A percentile compares a stretch with the other conserved stretches of the same genome.
Conservation (phyloP, 2,888 invertebrate species). For the Hemithea aestivaria region DNA sequence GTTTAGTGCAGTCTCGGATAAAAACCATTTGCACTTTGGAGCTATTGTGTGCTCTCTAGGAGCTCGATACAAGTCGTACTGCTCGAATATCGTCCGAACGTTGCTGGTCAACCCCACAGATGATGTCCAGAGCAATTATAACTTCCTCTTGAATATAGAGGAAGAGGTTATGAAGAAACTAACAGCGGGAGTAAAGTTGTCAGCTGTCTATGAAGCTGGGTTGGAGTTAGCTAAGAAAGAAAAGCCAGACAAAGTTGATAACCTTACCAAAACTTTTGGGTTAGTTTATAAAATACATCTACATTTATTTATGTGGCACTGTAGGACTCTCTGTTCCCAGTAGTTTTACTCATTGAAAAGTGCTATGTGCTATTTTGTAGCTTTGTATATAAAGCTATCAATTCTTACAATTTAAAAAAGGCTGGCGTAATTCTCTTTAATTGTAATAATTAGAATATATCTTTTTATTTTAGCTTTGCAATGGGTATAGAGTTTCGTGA, state of each 20-base stretch:
- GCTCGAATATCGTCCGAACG: constrained; percentile 98
- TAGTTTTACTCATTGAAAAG: too few species aligned
- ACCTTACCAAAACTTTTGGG: constrained; percentile 96
- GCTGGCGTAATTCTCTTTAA: too few species aligned
- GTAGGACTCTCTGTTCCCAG: too few species aligned
- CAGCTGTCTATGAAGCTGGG: constrained; percentile 92
- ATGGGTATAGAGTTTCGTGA: constrained; percentile 99
- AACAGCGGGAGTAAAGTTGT: constrained; percentile 89
- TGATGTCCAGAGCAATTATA: constrained; percentile 90
- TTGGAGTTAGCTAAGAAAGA: constrained; percentile 90
- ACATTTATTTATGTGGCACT: too few species aligned
- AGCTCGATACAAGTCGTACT: constrained; percentile 97
- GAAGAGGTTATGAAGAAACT: constrained; percentile 93
- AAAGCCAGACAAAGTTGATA: constrained; percentile 90
- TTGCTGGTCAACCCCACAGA: constrained; percentile 95
- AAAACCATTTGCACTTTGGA: constrained; percentile 96
- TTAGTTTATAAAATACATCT: constrained; percentile 36
- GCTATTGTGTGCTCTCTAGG: constrained; percentile 97
- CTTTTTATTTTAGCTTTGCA: constrained; percentile 82
- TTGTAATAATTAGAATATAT: too few species aligned
- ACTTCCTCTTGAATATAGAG: constrained; percentile 92
- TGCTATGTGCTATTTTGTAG: too few species aligned
- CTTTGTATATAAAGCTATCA: too few species aligned
- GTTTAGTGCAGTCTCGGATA: constrained; percentile 97
- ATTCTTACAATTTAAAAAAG: too few species aligned